These are phyloP conservation scores for Cephonodes hylas DNA, from an alignment of 2,888 invertebrate genomes.

Conservation along the genomic window DNA sequence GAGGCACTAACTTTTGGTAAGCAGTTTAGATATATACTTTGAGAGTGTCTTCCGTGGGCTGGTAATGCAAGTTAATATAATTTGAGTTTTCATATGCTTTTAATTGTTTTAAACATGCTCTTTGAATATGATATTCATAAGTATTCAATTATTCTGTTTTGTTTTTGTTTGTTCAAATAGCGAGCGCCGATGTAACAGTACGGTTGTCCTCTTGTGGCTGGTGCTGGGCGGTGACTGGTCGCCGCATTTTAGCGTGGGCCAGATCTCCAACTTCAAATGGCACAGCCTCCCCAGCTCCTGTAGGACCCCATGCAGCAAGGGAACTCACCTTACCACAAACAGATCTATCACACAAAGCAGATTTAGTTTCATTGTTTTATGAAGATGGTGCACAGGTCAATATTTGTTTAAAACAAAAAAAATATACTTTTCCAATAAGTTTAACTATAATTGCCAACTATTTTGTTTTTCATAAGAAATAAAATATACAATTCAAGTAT, in stretches of 20 bases:
- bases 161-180: conserved; percentile 31
- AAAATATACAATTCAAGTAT: too few species aligned
- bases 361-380: conserved; percentile 88
- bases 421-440: too few species aligned
- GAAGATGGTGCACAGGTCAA: conserved; percentile 64
- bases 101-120: too few species aligned
- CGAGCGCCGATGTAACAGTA: conserved; percentile 82
- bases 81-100: too few species aligned
- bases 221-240: conserved; percentile 93
- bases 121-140: too few species aligned
- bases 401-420: not conserved
- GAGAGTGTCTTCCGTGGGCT: not conserved
- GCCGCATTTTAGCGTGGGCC: conserved; percentile 93
- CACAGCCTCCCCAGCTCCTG: conserved; percentile 39
- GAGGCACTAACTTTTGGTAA: conserved; percentile 92
- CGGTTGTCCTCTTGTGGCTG: conserved; percentile 85
- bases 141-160: not conserved
- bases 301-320: conserved; percentile 83
- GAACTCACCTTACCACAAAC: conserved; percentile 95
- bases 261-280: conserved; percentile 65
- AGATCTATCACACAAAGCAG: conserved; percentile 94
- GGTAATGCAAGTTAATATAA: not conserved
- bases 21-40: conserved; percentile 18
- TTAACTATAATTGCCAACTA: too few species aligned
- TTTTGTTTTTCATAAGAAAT: too few species aligned